A percentile compares a stretch with the other conserved stretches of the same genome.
These are phyloP conservation scores for Morpho achilles DNA, from an alignment of 2,888 invertebrate genomes.

Conservation along the genomic window DNA sequence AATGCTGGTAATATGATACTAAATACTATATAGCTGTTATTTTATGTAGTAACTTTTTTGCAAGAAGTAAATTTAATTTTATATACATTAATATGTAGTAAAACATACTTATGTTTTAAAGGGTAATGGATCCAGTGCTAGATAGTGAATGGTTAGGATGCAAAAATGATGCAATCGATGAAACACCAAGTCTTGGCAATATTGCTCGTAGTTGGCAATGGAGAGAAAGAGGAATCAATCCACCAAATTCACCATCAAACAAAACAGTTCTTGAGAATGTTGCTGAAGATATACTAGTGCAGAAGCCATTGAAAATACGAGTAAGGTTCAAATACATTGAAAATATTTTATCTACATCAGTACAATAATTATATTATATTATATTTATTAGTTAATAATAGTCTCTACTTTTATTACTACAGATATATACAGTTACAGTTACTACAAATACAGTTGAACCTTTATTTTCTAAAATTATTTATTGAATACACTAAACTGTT, in stretches of 20 bases:
- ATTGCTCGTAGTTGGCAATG: conserved; percentile 69
- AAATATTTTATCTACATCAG: not conserved
- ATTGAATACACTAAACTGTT: too few relatives aligned
- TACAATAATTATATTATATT: not conserved
- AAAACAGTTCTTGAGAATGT: conserved; percentile 78
- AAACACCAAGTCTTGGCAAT: conserved; percentile 55
- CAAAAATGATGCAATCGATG: conserved; percentile 62
- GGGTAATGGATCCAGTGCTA: conserved; percentile 64
- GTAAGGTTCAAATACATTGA: conserved; percentile 53
- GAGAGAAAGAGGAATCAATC: conserved; percentile 64
- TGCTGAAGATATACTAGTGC: conserved; percentile 83
- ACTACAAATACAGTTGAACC: too few relatives aligned
- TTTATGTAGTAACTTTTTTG: too few relatives aligned
- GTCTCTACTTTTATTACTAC: too few relatives aligned
- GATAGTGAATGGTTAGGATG: conserved; percentile 64
- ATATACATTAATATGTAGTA: too few relatives aligned
- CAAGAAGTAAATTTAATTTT: too few relatives aligned
- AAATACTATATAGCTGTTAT: too few relatives aligned
- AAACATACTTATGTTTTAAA: conserved; percentile 9
- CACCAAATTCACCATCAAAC: conserved; percentile 56
- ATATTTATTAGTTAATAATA: not conserved
- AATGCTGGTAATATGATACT: too few relatives aligned
- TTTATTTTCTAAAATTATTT: too few relatives aligned
- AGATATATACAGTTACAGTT: too few relatives aligned
- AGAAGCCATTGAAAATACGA: conserved; percentile 80